Evolutionary conservation across 2,888 invertebrate species (phyloP), one percentile per base, ranked within the genome.

Genomic region (Leucophenga montana): DNA sequence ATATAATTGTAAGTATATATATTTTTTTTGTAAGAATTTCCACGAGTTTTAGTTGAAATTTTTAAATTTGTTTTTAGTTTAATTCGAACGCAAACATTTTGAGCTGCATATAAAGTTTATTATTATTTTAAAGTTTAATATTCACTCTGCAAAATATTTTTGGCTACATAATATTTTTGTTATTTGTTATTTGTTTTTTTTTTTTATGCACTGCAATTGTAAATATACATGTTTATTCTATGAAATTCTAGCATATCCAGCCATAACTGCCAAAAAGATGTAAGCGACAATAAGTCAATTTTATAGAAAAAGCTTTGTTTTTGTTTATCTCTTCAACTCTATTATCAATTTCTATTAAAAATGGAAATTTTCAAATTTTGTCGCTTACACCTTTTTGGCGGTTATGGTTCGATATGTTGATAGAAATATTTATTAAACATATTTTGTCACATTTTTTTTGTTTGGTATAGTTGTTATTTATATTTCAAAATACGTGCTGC

Each of bases 61-160:
- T 77, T 64, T 54, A 50, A 27, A 56, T 73, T n/a, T n/a, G n/a
- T n/a, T 73, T 77, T 66, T 64, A 74, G 73, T 79, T 77, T 82
- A 79, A 80, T 82, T 80, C 76, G 82, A 82, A 77, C 80, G 67
- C 18, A 31, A 59, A 33, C 31, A 54, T 56, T 78, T 83, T 71
- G 71, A 79, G 79, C 81, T 77, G 72, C 56, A 67, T 31, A 53
- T 64, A 68, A 53, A 22, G 48, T 44, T 73, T 68, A 16, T 27
- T 54, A 65, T 67, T 70, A 22, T 66, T 72, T 66, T 61, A n/a
- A n/a, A n/a, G n/a, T n/a, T 56, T 62, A 50, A 44, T 64, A 66
- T 33, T 71, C 71, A 69, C 57, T 67, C 64, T 44, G 48, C 64
- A 64, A 27, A 39, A 48, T n/a, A 31, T 44, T 39, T 20, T 64